Evolutionary conservation across 2,797 vertebrate genomes (phyloP).

Genomic region (Anguilla obscura): DNA sequence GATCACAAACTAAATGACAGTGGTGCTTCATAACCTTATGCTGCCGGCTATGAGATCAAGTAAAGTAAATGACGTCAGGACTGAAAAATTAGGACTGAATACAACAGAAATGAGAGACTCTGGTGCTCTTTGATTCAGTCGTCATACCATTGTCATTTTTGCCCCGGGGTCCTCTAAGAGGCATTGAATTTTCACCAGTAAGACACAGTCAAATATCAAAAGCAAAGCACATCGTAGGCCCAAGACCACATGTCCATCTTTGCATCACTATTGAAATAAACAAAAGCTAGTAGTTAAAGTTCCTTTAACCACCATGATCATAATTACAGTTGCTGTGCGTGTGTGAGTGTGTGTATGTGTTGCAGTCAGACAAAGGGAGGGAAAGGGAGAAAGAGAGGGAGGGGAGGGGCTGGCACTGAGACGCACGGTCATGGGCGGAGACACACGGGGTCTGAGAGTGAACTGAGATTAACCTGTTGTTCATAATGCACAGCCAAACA

Average conservation of each 20-base stretch:
- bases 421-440: not conserved
- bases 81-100: not conserved
- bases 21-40: not conserved
- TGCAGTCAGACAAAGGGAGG: not conserved
- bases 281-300: not conserved
- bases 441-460: not conserved
- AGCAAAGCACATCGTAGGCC: not conserved
- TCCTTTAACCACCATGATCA: not conserved
- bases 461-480: conserved; percentile 39
- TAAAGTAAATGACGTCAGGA: not conserved
- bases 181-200: not conserved
- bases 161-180: not conserved
- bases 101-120: not conserved
- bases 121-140: not conserved
- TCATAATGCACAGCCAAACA: conserved; percentile 41
- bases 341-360: not conserved
- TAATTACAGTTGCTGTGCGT: not conserved
- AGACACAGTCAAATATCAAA: not conserved
- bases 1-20: conserved; percentile 5
- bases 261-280: not conserved
- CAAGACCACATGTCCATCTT: not conserved
- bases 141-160: not conserved
- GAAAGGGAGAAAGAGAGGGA: conserved; percentile 25
- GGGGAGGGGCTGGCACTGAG: not conserved
- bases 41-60: not conserved